Percentiles rank a stretch among this genome's conserved stretches.
Evolutionary conservation across 2,797 vertebrate genomes (phyloP).

Genomic region (Nyctibius grandis): DNA sequence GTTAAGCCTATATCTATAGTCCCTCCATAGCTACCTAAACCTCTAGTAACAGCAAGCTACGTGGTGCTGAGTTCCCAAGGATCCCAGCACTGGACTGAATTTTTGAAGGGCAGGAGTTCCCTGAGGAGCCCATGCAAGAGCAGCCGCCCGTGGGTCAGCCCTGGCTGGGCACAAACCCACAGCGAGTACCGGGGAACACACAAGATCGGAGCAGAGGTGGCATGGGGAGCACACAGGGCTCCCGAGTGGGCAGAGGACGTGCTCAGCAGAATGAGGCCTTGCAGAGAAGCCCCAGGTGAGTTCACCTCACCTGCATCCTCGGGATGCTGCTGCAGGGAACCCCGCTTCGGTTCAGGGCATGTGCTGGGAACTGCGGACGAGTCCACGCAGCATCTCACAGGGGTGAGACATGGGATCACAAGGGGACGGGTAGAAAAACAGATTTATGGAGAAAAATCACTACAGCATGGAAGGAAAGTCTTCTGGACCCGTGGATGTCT

Average conservation of each 20-base stretch:
- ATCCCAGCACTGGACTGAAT: background rate
- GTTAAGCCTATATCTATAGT: background rate
- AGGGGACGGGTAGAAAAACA: background rate
- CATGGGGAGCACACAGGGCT: background rate
- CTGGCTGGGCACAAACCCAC: no score
- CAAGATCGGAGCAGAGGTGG: background rate
- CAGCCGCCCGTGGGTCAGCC: background rate
- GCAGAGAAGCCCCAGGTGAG: background rate
- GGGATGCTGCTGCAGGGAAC: background rate
- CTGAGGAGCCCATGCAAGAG: background rate
- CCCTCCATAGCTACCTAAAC: background rate
- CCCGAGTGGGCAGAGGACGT: background rate
- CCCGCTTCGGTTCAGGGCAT: rapidly evolving
- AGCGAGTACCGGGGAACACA: background rate
- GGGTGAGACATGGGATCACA: rapidly evolving
- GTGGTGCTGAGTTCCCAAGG: rapidly evolving
- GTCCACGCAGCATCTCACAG: background rate
- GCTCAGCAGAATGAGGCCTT: background rate
- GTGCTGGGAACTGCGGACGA: background rate
- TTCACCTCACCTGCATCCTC: background rate
- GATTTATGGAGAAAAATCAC: background rate
- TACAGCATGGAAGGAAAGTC: rapidly evolving
- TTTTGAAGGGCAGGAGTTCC: background rate
- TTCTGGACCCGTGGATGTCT: background rate
- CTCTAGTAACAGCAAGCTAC: rapidly evolving